phyloP scores from a whole-genome alignment of 2,797 vertebrate species.

The Hoplostethus mediterraneus region DNA sequence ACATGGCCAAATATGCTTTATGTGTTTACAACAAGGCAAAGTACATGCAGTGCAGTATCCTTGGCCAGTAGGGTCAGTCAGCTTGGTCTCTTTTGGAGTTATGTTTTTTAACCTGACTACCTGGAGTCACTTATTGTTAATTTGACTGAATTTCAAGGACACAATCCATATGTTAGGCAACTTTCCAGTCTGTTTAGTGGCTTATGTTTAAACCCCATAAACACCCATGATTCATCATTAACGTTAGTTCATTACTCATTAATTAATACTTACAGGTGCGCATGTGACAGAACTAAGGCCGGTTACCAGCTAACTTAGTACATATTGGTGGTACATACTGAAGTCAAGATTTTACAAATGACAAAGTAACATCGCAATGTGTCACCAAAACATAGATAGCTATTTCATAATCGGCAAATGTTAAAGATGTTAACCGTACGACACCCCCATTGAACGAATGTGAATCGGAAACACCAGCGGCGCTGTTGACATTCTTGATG shows the following conservation, averaged over 20 bases:
- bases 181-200: neutral
- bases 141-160: neutral
- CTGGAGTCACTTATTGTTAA: neutral
- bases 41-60: neutral
- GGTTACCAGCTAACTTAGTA: too few relatives aligned
- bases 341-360: constrained; percentile 56
- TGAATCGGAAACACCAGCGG: neutral
- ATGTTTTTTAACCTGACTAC: neutral
- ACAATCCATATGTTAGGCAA: constrained; percentile 17
- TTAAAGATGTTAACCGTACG: too few relatives aligned
- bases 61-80: neutral
- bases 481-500: constrained; percentile 8
- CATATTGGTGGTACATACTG: neutral
- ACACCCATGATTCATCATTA: neutral
- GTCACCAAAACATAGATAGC: neutral
- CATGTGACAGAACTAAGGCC: constrained; percentile 38
- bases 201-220: neutral
- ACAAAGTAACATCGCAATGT: constrained; percentile 16
- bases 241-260: neutral
- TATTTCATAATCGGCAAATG: neutral
- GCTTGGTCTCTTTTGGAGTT: too few relatives aligned
- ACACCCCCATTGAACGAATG: neutral
- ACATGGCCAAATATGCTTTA: neutral
- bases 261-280: constrained; percentile 9
- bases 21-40: neutral